Evolutionary conservation across 2,888 invertebrate species (phyloP), one percentile per base, ranked within the genome.

Genomic region (Ennomos erosarius): DNA sequence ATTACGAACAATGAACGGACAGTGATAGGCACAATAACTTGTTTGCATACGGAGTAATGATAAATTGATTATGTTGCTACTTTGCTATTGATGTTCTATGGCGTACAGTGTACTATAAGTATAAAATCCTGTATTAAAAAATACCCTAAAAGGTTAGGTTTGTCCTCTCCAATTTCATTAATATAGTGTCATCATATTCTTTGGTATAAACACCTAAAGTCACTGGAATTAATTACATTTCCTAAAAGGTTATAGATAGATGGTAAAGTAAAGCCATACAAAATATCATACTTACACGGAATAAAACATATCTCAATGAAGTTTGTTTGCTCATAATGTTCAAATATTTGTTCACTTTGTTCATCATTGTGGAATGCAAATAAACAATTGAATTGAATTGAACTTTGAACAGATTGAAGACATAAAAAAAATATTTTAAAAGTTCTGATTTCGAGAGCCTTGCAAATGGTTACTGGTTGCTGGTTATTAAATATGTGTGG

Each of bases 1-100:
- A 76, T 81, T 80, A 81, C 59, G 48, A 55, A 74, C 69, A 73
- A 79, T 81, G 74, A 73, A 59, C 68, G 58, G 73, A 66, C 69
- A 70, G 60, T 61, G 62, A 71, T 59, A 64, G 56, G 61, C 64
- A 76, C 71, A 75, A 75, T 76, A 70, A 73, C 69, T 73, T 73
- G 73, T 70, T 73, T 70, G 69, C 63, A 71, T 72, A 68, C 55
- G 52, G 45, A n/a, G n/a, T n/a, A n/a, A n/a, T n/a, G n/a, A n/a
- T n/a, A n/a, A n/a, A n/a, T n/a, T n/a, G 36, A 46, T 62, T 58
- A 51, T 55, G 63, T 57, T 63, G 45, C 46, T 43, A 26, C 37
- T 44, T 26, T 33, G 11, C 43, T 33, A 38, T 45, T 11, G 9
- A n/a, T n/a, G n/a, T n/a, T n/a, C n/a, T n/a, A n/a, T n/a, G n/a